Evolutionary conservation across 2,888 invertebrate species (phyloP), one percentile per base, ranked within the genome.

Genomic region (Physocephala rufipes): DNA sequence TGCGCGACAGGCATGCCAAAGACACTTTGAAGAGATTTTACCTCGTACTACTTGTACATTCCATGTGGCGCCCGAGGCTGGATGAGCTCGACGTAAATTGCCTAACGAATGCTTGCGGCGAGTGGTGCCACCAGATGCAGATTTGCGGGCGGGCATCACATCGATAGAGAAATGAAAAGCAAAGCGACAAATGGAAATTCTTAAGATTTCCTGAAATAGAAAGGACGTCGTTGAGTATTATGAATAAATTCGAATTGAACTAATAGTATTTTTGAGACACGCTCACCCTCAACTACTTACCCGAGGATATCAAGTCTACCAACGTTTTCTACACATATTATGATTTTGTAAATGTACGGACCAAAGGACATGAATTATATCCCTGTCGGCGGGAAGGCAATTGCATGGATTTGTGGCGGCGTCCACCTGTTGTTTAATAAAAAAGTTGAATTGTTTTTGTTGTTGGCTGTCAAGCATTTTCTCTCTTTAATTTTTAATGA

Each of bases 1-100:
- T 28, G 96, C 96, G 78, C 95, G 93, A 85, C 96, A 96, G 43
- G 96, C 96, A 84, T 96, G 95, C 96, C 96, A 97, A 76, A 97
- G 88, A 84, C 96, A 96, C 82, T 92, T 90, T 61, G 94, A 92
- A 80, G 95, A 94, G 89, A 95, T 94, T 87, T 95, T 95, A 73
- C 94, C 94, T 74, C 91, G 90, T 81, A 94, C 93, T 86, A 94
- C 93, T 89, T 92, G 91, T 78, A 93, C 93, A 84, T 93, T 93
- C 93, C 93, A 93, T 86, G 93, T 92, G 80, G 93, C 93, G 75
- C 93, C 93, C 75, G 93, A 92, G 78, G 92, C 92, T 75, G 92
- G 92, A 87, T 91, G 91, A 75, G 92, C 92, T 73, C 92, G 88
- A 78, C 92, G 88, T 80, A 91, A 86, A 79, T 90, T 90, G 77